These are phyloP conservation scores for Globia sparganii DNA, from an alignment of 2,888 invertebrate species.

Conservation along the genomic window DNA sequence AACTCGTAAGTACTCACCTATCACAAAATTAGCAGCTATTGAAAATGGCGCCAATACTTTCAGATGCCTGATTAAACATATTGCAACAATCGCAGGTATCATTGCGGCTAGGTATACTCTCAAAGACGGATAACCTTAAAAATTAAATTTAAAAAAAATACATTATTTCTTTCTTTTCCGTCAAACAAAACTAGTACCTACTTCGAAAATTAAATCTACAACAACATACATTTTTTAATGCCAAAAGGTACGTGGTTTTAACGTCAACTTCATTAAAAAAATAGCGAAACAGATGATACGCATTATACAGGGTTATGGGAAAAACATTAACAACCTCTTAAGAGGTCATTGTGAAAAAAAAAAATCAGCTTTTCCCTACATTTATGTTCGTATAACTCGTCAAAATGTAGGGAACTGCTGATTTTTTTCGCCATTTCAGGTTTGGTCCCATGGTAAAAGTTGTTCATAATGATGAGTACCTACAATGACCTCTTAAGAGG, in stretches of 20 bases:
- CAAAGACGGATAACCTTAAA: conserved; percentile 75
- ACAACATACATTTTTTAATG: not conserved
- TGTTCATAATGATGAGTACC: no score
- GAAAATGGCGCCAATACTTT: conserved; percentile 83
- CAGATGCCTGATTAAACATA: conserved; percentile 80
- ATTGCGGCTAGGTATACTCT: conserved; percentile 74
- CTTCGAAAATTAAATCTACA: not conserved
- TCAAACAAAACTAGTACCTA: not conserved
- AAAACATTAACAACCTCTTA: no score
- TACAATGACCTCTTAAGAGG: no score
- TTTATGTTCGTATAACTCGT: no score
- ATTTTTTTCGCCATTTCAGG: no score
- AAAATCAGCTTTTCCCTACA: no score
- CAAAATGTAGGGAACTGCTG: no score
- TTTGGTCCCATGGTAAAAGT: no score
- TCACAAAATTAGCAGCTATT: conserved; percentile 74
- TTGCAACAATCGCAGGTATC: conserved; percentile 73
- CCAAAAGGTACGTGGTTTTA: not conserved
- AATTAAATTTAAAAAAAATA: conserved; percentile 12
- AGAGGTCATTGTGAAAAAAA: no score
- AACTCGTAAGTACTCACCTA: conserved; percentile 65
- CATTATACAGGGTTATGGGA: no score
- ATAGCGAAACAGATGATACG: not conserved
- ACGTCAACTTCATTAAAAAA: not conserved
- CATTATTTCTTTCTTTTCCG: no score